Evolutionary conservation across 2,113 vertebrate genomes (phyloP).

Genomic region (Zeus faber): DNA sequence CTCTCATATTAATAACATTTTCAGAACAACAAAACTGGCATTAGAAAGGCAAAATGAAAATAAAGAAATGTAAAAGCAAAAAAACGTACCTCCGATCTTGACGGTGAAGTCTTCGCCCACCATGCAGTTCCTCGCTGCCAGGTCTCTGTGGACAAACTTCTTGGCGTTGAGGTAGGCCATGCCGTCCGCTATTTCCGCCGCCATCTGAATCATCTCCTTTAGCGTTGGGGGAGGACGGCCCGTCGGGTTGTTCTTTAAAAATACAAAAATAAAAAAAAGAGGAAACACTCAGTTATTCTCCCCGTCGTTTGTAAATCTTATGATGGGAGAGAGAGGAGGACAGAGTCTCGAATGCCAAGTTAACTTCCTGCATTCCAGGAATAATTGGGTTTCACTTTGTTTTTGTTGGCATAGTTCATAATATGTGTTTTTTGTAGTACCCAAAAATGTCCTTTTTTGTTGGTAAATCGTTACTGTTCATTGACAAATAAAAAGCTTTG

Average conservation of each 20-base stretch:
- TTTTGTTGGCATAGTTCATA: too few species aligned
- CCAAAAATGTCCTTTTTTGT: not conserved
- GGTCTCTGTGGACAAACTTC: constrained; percentile 96
- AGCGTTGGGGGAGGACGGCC: constrained; percentile 85
- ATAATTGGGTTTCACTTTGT: too few species aligned
- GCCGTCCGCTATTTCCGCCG: constrained; percentile 93
- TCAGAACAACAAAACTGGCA: not conserved
- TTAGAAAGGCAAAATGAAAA: not conserved
- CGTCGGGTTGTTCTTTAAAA: constrained; percentile 82
- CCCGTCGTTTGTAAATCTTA: not conserved
- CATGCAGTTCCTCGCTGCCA: constrained; percentile 98
- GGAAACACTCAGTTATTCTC: not conserved
- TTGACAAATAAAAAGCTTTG: not conserved
- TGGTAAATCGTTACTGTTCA: not conserved
- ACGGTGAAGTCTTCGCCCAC: constrained; percentile 95
- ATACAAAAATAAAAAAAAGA: constrained; percentile 6
- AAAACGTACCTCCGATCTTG: constrained; percentile 89
- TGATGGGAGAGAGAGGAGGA: not conserved
- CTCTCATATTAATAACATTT: too few species aligned
- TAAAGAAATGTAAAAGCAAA: not conserved
- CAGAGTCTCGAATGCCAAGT: too few species aligned
- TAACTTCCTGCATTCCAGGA: too few species aligned
- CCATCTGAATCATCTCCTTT: constrained; percentile 95
- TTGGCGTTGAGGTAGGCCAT: constrained; percentile 99
- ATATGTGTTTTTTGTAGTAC: not conserved